Base-by-base conservation (phyloP, 2,888 invertebrate genomes). In the Scrobipalpa costella region DNA sequence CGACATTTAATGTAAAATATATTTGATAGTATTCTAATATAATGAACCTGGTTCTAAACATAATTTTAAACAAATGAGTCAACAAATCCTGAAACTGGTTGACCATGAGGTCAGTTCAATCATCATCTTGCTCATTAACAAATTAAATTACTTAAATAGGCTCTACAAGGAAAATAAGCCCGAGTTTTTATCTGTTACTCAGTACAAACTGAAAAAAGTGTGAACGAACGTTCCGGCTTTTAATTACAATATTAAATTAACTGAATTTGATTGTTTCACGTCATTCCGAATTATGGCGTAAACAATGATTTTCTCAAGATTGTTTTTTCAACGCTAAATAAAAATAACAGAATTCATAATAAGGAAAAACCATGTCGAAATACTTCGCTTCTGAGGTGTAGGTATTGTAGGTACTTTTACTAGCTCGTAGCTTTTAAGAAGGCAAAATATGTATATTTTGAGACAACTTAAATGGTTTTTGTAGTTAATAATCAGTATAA, bases 261-360 rank as follows among this genome's bases (percentile, higher is more conserved):
- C 47, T 15, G 34, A 60, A 40, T 57, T 60, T 19, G 17, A 59
- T 50, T 52, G 57, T 61, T 60, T 49, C 7, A 49, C 17, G 11
- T 68, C 64, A 66, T 73, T 69, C 69, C 71, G 67, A 58, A 68
- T 70, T 63, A 66, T 61, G n/a, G 2, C n/a, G 11, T 49, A 15
- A 8, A 49, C 49, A 60, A 17, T 34, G 7, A 27, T 27, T 38
- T 61, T 52, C 61, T 52, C 61, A 61, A 17, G 11, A 61, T 61
- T 61, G 52, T 61, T 13, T 13, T 47, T 33, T 60, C 13, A 58
- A 40, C 7, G n/a, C n/a, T n/a, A n/a, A n/a, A 40, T 40, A 58
- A 38, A 36, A 33, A 34, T 57, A 57, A 15, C 33, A 57, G 33
- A 33, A 57, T 15, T 33, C 57, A 57, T 57, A 33, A 57, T 57